Evolutionary conservation across 2,113 vertebrate species (phyloP), one percentile per base, ranked within the genome.

Genomic region (Sorex araneus): DNA sequence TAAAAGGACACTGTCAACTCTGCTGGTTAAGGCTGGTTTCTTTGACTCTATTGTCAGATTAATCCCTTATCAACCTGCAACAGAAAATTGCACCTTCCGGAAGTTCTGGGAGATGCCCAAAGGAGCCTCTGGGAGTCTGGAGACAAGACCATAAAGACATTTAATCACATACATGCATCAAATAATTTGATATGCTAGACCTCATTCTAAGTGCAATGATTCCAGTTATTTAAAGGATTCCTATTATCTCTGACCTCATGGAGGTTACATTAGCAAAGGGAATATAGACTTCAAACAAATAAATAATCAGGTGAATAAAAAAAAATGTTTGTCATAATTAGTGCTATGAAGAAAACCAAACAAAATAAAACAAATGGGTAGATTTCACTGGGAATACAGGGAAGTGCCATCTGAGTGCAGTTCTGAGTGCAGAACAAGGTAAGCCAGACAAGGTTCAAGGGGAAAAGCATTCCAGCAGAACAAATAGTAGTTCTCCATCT

Each of bases 1-100:
- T 84, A 79, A 94, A 95, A 95, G 85, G 89, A 89, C 70, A 78
- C 80, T 71, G 90, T 92, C 93, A 93, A 32, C 47, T 74, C 86
- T 6, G 28, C 64, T 81, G 64, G 79, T 60, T 50, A 70, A 50
- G 76, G 69, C 67, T 90, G 66, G 70, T 76, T 84, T 93, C 88
- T 96, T 90, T 91, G 81, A 89, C 83, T 93, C 82, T 67, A 15
- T 90, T 84, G 88, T 95, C 84, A 91, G 60, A 79, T 74, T 78
- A 88, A 78, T 45, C 71, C 75, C 67, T 71, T 84, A 75, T 84
- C 87, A 83, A 63, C n/a, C 28, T 64, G n/a, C 32, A 82, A 23
- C 25, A 91, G 83, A 93, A 91, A 90, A 64, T n/a, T 70, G 45
- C 69, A 92, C 82, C 66, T 86, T 84, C 82, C 36, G 19, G 71